Evolutionary conservation across 1,140 invertebrate species (phyloP).

Genomic region (Nasonia giraulti): DNA sequence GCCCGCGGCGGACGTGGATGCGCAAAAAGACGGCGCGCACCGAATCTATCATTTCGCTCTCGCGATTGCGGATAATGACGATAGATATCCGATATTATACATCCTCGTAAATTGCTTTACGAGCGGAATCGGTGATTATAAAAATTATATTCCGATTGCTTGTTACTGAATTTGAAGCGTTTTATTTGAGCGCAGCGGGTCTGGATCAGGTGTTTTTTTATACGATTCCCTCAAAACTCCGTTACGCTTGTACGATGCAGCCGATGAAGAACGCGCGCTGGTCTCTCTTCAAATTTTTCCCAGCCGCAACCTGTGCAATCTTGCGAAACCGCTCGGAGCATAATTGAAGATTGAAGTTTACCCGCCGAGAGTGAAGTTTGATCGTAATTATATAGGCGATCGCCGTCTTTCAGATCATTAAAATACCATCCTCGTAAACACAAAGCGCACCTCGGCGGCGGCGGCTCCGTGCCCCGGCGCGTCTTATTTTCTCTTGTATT

Average conservation of each 20-base stretch:
- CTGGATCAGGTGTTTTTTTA: not conserved
- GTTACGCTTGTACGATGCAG: not conserved
- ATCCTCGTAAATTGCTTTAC: slow-evolving; percentile 12
- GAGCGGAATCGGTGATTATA: slow-evolving; percentile 17
- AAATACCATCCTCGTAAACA: slow-evolving; percentile 32
- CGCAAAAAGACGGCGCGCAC: no score
- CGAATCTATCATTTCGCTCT: no score
- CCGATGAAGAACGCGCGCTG: not conserved
- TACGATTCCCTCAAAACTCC: not conserved
- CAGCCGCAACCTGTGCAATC: slow-evolving; percentile 4
- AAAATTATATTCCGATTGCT: slow-evolving; percentile 38
- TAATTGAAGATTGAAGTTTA: slow-evolving; percentile 45
- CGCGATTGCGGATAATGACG: not conserved
- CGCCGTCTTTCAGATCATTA: slow-evolving; percentile 18
- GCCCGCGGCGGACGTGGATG: no score
- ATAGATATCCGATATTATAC: not conserved
- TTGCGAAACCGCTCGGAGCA: slow-evolving; percentile 25
- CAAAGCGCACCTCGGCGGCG: not conserved
- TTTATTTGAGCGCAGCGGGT: not conserved
- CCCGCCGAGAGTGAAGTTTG: slow-evolving; percentile 18
- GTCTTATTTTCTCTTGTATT: slow-evolving; percentile 29
- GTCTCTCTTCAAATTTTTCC: not conserved
- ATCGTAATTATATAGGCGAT: slow-evolving; percentile 33
- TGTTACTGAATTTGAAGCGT: not conserved
- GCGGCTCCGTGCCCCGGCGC: not conserved